Percentiles rank a stretch among this genome's conserved stretches.
phyloP scores from a whole-genome alignment of 2,888 invertebrate species.

The Pyrochroa serraticornis region DNA sequence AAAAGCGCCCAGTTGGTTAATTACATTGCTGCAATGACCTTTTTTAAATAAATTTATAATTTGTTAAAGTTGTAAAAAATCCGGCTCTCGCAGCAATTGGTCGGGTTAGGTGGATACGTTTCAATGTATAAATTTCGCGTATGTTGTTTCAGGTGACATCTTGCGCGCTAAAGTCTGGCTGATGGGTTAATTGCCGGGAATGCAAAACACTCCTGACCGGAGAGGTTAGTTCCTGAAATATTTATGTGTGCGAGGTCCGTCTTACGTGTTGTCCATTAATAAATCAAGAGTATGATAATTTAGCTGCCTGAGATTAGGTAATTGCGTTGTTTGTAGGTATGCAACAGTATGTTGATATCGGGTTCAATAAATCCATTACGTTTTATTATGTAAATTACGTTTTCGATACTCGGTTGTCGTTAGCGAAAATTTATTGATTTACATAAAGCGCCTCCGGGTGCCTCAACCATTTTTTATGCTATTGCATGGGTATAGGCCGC shows the following conservation, averaged over 20 bases:
- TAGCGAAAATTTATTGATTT: constrained; percentile 34
- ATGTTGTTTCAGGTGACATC: too few species aligned
- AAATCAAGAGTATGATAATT: constrained; percentile 24
- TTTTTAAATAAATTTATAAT: too few species aligned
- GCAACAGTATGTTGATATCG: constrained; percentile 26
- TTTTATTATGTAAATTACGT: constrained; percentile 33
- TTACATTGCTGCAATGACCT: too few species aligned
- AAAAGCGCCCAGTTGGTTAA: too few species aligned
- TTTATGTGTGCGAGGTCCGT: constrained; percentile 10
- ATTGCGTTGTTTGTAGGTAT: constrained; percentile 27
- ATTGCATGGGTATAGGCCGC: neutral
- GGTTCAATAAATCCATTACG: constrained; percentile 32
- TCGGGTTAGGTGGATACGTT: too few species aligned
- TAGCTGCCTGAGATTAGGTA: constrained; percentile 26
- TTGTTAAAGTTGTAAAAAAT: too few species aligned
- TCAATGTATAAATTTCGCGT: too few species aligned
- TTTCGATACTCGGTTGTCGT: constrained; percentile 29
- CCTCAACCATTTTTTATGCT: constrained; percentile 8
- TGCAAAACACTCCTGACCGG: constrained; percentile 10
- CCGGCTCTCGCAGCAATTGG: too few species aligned
- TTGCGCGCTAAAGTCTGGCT: neutral
- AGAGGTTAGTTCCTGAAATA: constrained; percentile 2
- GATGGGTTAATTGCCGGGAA: constrained; percentile 10
- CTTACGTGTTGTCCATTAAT: constrained; percentile 23
- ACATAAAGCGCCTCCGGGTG: constrained; percentile 18